Percentiles rank a stretch among this genome's conserved stretches.
phyloP scores from a whole-genome alignment of 2,113 vertebrate genomes.

The Colius striatus region DNA sequence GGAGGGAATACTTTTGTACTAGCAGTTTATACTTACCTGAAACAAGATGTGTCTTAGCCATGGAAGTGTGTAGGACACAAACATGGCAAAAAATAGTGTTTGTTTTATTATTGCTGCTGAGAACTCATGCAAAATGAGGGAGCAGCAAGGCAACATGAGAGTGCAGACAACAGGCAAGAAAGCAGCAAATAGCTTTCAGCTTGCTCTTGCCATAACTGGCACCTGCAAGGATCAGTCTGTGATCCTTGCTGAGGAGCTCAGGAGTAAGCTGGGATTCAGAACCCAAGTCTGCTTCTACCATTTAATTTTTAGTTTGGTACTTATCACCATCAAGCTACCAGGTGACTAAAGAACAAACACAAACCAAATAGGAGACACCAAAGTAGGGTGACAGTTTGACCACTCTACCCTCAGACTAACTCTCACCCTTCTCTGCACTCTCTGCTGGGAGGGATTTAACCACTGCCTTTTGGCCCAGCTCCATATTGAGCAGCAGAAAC shows the following conservation, averaged over 20 bases:
- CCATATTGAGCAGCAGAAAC: background rate
- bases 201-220: background rate
- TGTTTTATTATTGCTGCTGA: background rate
- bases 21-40: background rate
- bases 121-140: accelerated
- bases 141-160: background rate
- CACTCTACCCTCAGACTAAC: background rate
- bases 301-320: background rate
- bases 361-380: background rate
- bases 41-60: background rate
- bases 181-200: background rate
- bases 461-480: background rate
- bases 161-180: background rate
- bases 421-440: background rate
- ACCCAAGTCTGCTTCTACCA: background rate
- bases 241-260: background rate
- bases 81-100: background rate
- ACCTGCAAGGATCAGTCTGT: background rate
- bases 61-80: background rate
- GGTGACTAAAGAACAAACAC: background rate
- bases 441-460: background rate
- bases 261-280: background rate
- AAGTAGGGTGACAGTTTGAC: background rate
- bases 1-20: background rate
- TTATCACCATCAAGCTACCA: background rate